phyloP scores from a whole-genome alignment of 2,888 invertebrate genomes.

The Rhagonycha fulva region DNA sequence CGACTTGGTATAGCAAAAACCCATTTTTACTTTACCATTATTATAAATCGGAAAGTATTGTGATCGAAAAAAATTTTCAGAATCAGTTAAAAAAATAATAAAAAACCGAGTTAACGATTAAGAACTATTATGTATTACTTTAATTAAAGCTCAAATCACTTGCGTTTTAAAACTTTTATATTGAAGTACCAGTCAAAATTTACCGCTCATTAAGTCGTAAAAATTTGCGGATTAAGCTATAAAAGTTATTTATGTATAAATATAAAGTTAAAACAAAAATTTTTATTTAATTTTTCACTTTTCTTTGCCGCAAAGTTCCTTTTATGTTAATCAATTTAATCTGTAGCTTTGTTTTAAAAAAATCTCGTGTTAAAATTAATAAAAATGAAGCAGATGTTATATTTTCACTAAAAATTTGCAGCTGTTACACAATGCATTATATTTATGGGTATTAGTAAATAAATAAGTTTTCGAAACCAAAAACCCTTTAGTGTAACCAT shows the following conservation, averaged over 20 bases:
- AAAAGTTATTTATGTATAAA: neutral
- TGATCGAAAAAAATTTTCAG: neutral
- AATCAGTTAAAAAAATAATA: neutral
- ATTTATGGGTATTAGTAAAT: neutral
- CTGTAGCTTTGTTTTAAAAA: neutral
- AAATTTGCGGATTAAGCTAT: neutral
- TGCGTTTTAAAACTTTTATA: neutral
- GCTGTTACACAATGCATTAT: neutral
- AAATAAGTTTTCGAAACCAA: neutral
- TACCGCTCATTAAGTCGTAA: neutral
- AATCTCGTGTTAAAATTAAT: neutral
- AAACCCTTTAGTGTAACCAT: neutral
- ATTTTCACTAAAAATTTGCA: slow-evolving; percentile 6
- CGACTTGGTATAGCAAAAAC: neutral
- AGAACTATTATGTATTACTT: neutral
- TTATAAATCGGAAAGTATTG: too few species aligned
- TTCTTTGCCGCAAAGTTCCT: neutral
- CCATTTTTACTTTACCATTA: neutral
- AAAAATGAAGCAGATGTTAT: slow-evolving; percentile 1
- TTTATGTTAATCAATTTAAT: neutral
- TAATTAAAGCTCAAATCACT: neutral
- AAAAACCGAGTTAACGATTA: neutral
- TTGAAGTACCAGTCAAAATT: neutral
- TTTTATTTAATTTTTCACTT: neutral
- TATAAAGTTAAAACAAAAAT: neutral